These are phyloP conservation scores for Brachionus manjavacas DNA, from an alignment of 1,140 invertebrate genomes.

Conservation along the genomic window DNA sequence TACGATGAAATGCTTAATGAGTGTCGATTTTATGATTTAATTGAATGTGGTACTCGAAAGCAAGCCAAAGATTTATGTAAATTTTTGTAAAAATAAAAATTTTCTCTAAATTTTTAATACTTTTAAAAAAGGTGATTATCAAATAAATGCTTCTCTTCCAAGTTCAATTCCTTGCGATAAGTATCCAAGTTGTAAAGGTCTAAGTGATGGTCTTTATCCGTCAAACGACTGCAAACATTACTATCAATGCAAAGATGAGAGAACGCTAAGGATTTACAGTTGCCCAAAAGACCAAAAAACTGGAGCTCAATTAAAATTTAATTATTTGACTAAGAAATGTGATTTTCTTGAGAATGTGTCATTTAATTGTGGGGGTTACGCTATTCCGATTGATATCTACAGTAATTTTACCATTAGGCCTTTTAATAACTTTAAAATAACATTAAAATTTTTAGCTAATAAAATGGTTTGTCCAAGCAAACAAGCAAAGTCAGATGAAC, in stretches of 20 bases:
- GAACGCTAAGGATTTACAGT: constrained; percentile 25
- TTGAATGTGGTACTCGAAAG: constrained; percentile 32
- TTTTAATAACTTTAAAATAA: neutral
- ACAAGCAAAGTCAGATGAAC: neutral
- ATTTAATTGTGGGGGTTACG: constrained; percentile 26
- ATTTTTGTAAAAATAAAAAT: neutral
- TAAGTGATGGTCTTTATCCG: constrained; percentile 39
- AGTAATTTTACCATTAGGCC: neutral
- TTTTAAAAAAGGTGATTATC: constrained; percentile 11
- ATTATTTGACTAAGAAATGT: constrained; percentile 1
- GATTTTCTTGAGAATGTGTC: constrained; percentile 27
- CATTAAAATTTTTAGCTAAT: constrained; percentile 2
- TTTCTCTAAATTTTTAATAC: neutral
- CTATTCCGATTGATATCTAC: constrained; percentile 32
- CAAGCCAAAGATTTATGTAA: constrained; percentile 39
- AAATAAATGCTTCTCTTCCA: neutral
- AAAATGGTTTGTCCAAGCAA: neutral
- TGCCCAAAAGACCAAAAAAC: constrained; percentile 36
- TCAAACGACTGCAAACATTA: constrained; percentile 24
- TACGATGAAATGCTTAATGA: constrained; percentile 32
- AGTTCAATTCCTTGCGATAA: constrained; percentile 12
- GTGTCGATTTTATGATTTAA: constrained; percentile 16
- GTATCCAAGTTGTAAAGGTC: constrained; percentile 32
- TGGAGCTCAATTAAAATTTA: constrained; percentile 20
- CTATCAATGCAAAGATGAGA: constrained; percentile 26